A percentile compares a stretch with the other conserved stretches of the same genome.
Evolutionary conservation across 2,888 invertebrate species (phyloP).

Genomic region (Thyatira batis): DNA sequence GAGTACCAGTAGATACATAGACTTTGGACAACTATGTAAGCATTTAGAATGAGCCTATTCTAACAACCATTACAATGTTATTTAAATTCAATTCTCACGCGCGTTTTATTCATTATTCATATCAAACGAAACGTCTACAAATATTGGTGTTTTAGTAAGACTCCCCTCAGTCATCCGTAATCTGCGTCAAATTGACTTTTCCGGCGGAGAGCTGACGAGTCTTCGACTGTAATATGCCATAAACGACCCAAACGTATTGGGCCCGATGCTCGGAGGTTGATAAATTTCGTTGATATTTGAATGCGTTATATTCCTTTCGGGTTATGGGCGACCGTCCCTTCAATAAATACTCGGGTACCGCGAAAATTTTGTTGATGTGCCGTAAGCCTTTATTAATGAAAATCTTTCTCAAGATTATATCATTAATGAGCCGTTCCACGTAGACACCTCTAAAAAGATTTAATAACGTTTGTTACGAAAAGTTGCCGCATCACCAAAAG

Average conservation of each 20-base stretch:
- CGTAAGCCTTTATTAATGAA: constrained; percentile 64
- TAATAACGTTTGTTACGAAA: constrained; percentile 57
- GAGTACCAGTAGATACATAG: no score
- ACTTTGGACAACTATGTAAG: neutral
- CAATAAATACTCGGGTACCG: constrained; percentile 61
- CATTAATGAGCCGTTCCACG: constrained; percentile 38
- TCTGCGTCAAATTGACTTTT: constrained; percentile 79
- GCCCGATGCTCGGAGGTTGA: constrained; percentile 70
- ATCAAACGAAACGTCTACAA: constrained; percentile 50
- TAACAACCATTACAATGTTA: neutral
- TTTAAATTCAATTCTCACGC: constrained; percentile 20
- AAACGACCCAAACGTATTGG: constrained; percentile 78
- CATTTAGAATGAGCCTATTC: neutral
- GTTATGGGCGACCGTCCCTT: constrained; percentile 61
- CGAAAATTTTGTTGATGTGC: constrained; percentile 53
- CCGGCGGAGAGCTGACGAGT: constrained; percentile 74
- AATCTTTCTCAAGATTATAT: constrained; percentile 40
- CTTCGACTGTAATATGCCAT: constrained; percentile 74
- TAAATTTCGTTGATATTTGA: constrained; percentile 79
- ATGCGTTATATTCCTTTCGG: constrained; percentile 73
- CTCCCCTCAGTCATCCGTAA: constrained; percentile 65
- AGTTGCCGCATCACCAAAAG: constrained; percentile 61
- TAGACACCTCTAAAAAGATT: constrained; percentile 42
- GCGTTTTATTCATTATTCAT: constrained; percentile 53
- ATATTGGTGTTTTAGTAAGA: constrained; percentile 64